Percentiles rank a stretch among this genome's conserved stretches.
Evolutionary conservation across 2,888 invertebrate genomes (phyloP).

Genomic region (Tetramorium bicarinatum): DNA sequence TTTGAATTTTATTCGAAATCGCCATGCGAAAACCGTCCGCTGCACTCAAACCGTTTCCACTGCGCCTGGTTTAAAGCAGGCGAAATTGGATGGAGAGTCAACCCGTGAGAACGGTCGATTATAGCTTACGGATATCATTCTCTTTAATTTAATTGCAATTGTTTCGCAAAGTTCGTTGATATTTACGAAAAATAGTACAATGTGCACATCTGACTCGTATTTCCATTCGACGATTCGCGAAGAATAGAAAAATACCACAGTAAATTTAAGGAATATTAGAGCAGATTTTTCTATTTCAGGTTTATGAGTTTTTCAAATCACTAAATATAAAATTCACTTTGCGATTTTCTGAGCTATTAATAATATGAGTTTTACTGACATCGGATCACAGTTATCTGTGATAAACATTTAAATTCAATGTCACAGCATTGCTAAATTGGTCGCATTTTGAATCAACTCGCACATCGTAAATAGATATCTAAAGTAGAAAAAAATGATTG

Average conservation of each 20-base stretch:
- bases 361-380: not conserved
- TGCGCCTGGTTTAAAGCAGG: conserved; percentile 26
- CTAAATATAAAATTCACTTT: not conserved
- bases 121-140: conserved; percentile 41
- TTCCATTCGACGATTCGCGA: not conserved
- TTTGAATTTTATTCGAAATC: conserved; percentile 60
- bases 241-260: not conserved
- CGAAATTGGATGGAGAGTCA: conserved; percentile 33
- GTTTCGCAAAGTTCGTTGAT: conserved; percentile 8
- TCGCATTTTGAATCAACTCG: not conserved
- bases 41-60: conserved; percentile 40
- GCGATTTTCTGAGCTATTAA: not conserved
- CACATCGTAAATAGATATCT: not conserved
- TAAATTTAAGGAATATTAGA: not conserved
- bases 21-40: conserved; percentile 54
- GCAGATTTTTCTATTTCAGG: not conserved
- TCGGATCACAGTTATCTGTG: not conserved
- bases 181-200: conserved; percentile 20
- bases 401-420: conserved; percentile 16
- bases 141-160: conserved; percentile 48
- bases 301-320: not conserved
- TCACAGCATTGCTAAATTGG: not conserved
- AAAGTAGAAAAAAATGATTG: not conserved
- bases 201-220: not conserved
- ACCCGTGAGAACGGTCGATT: conserved; percentile 38